phyloP scores from a whole-genome alignment of 2,797 vertebrate genomes.

The Sebastolobus alascanus region DNA sequence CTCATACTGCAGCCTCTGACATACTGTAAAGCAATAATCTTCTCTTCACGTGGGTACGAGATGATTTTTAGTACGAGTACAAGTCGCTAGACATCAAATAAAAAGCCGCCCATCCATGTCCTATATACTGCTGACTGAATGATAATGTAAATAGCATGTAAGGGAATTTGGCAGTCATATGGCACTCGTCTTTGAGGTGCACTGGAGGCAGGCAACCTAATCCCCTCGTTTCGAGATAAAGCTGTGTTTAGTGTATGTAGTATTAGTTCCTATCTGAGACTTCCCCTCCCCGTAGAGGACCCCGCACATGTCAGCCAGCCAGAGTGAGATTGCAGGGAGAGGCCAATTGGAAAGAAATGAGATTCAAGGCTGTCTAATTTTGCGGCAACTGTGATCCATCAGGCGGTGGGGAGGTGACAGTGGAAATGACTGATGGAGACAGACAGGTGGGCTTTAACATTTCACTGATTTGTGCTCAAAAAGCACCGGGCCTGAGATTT shows the following conservation, averaged over 20 bases:
- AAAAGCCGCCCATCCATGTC: slow-evolving; percentile 74
- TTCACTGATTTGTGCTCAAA: slow-evolving; percentile 99
- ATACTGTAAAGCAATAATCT: slow-evolving; percentile 71
- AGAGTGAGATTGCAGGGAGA: slow-evolving; percentile 93
- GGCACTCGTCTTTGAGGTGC: slow-evolving; percentile 80
- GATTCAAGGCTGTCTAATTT: slow-evolving; percentile 99
- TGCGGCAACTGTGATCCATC: slow-evolving; percentile 99
- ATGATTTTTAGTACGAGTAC: slow-evolving; percentile 70
- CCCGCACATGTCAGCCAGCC: slow-evolving; percentile 78
- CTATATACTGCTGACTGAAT: slow-evolving; percentile 81
- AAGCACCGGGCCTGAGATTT: slow-evolving; percentile 94
- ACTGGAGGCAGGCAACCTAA: slow-evolving; percentile 81
- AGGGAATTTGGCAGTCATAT: slow-evolving; percentile 78
- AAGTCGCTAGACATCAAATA: slow-evolving; percentile 79
- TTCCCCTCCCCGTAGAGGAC: slow-evolving; percentile 63
- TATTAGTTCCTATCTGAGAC: slow-evolving; percentile 79
- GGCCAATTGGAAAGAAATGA: slow-evolving; percentile 99
- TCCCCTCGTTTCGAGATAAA: slow-evolving; percentile 81
- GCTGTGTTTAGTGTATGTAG: slow-evolving; percentile 81
- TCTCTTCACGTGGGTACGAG: slow-evolving; percentile 57
- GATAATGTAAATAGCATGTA: slow-evolving; percentile 83
- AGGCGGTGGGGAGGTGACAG: slow-evolving; percentile 98
- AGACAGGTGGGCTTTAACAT: slow-evolving; percentile 99
- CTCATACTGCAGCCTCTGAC: slow-evolving; percentile 48
- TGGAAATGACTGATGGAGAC: slow-evolving; percentile 99